Base-by-base conservation (phyloP, 2,797 vertebrate species). In the Percopsis omiscomaycus region DNA sequence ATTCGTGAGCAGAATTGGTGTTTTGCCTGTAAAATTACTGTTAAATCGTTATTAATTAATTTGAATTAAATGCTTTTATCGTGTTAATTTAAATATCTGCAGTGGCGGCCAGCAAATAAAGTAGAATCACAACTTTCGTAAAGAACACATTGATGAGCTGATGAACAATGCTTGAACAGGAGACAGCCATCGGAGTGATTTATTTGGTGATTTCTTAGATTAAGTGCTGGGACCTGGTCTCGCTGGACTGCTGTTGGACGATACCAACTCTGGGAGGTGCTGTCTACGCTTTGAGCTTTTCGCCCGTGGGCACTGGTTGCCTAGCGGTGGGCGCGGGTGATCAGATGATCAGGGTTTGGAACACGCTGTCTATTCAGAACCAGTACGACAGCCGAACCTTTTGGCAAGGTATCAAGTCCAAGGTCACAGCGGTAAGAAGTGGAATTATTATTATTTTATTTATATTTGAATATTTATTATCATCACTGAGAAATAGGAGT, bases 391-490 rank as follows among this genome's bases (percentile, higher is more conserved):
- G 94, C 78, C 92, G 91, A 82, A 91, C 88, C 57, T 95, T 96
- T 83, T 99, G 98, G 98, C 98, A 99, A 71, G 94, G 94, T 57
- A 94, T 99, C 83, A 96, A 96, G 81, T 96, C 95, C 77, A 99
- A 98, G 78, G 95, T 99, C 80, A 99, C 96, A 0, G 94, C 96
- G 67, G 97, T 99, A 89, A 92, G 95, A 55, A 4, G 6, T 10
- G 14, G 4, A 6, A 4, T 14, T 29, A 2, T 45, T 9, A 10
- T 49, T 15, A 42, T 45, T 45, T 5, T 45, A 13, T 48, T n/a
- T 48, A n/a, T 48, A 12, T 48, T 48, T 48, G 3, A 48, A 29
- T 32, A 11, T 55, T 22, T 57, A 15, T 44, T 42, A 10, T 16
- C 5, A 42, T 44, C 6, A 15, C 14, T 15, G 32, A 5, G 32